Evolutionary conservation across 1,140 invertebrate species (phyloP).

Genomic region (Sycophaga agraensis): DNA sequence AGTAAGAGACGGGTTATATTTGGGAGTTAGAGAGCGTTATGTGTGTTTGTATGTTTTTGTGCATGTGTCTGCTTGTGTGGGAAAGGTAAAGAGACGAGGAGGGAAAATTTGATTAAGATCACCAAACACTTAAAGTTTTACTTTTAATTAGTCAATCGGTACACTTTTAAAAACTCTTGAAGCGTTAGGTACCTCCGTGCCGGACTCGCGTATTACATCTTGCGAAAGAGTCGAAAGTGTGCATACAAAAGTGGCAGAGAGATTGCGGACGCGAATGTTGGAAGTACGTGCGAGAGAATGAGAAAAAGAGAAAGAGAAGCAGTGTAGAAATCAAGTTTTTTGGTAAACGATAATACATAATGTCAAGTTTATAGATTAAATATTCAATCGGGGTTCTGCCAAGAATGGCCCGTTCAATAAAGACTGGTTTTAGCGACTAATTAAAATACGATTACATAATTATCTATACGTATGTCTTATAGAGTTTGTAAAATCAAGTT

Average conservation of each 20-base stretch:
- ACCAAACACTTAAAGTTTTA: constrained; percentile 26
- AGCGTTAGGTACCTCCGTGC: constrained; percentile 10
- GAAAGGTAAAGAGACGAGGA: not conserved
- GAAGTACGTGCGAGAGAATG: not conserved
- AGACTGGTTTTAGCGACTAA: constrained; percentile 54
- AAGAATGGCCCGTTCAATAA: constrained; percentile 44
- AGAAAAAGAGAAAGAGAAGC: constrained; percentile 4
- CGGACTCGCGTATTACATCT: constrained; percentile 7
- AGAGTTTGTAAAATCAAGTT: constrained; percentile 25
- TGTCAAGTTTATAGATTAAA: constrained; percentile 29
- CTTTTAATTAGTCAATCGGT: constrained; percentile 28
- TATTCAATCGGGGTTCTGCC: constrained; percentile 28
- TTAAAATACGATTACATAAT: constrained; percentile 49
- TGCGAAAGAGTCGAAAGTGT: too few relatives aligned
- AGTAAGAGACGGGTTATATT: constrained; percentile 11
- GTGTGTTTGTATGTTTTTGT: too few relatives aligned
- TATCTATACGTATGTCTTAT: constrained; percentile 33
- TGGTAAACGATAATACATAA: constrained; percentile 25
- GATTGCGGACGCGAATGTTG: not conserved
- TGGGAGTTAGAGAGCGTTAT: not conserved
- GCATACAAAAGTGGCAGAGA: not conserved
- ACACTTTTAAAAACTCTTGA: constrained; percentile 1
- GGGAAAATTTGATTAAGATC: not conserved
- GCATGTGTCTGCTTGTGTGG: too few relatives aligned
- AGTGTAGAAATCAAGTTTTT: constrained; percentile 21